Conservation (phyloP, 1,140 invertebrate genomes). For the Drosophila dunni region DNA sequence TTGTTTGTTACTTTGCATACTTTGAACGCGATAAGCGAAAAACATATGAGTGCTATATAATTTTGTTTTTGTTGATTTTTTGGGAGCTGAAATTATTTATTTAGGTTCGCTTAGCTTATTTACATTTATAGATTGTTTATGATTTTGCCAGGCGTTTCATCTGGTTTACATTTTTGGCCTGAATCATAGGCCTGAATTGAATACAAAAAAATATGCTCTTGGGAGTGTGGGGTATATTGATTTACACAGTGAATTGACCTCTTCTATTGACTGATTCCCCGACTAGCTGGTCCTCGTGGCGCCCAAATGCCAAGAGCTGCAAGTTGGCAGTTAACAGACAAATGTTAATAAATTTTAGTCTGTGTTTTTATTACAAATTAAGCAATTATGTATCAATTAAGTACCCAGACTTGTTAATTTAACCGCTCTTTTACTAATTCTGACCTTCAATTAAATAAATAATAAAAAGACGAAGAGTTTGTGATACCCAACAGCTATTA, state of each 20-base stretch:
- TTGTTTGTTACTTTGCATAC: neutral
- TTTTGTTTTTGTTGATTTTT: slow-evolving; percentile 1
- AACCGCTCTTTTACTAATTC: no score
- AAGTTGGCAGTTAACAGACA: no score
- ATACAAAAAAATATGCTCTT: neutral
- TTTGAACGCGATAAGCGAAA: slow-evolving; percentile 23
- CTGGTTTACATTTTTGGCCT: slow-evolving; percentile 5
- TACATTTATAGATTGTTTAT: slow-evolving; percentile 43
- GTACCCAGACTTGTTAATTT: no score
- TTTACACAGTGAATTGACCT: neutral
- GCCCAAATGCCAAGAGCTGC: no score
- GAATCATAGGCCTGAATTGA: slow-evolving; percentile 6
- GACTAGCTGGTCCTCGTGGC: no score
- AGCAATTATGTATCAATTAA: no score
- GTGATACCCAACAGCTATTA: slow-evolving; percentile 2
- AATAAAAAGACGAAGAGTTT: neutral
- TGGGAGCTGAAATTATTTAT: slow-evolving; percentile 11
- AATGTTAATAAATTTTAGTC: no score
- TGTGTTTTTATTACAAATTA: neutral
- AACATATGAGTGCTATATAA: neutral
- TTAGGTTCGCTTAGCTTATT: slow-evolving; percentile 39
- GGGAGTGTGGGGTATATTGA: neutral
- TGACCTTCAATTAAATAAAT: neutral
- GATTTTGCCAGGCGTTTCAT: slow-evolving; percentile 10
- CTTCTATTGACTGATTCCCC: no score